Evolutionary conservation across 2,113 vertebrate species (phyloP), one percentile per base, ranked within the genome.

Genomic region (Boleophthalmus pectinirostris): DNA sequence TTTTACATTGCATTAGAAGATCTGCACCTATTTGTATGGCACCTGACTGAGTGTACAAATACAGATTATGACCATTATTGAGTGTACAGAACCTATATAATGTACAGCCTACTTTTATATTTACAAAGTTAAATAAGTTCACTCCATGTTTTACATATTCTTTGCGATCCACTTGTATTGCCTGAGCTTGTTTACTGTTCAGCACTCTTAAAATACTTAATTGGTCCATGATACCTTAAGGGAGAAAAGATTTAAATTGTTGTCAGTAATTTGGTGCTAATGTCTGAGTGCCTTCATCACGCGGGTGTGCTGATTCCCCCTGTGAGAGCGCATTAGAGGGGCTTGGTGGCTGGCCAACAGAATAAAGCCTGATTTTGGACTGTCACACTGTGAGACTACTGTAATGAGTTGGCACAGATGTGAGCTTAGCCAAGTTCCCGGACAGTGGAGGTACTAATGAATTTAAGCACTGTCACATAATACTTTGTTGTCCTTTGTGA

Each of bases 401-500:
- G 77, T 90, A 92, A 93, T 92, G 90, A 91, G 83, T 87, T 91
- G 85, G 77, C 85, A 79, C 74, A 77, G 63, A 82, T 84, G 79
- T 82, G 69, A 71, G 79, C 84, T 83, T 80, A 75, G 84, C 85
- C 78, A 75, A 72, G 75, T 90, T 89, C 60, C 58, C 60, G 47
- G 78, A 83, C 85, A 89, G 73, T 68, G 82, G 67, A 84, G 81
- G 74, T 74, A 77, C 80, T 46, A 68, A 72, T 33, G 47, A 72
- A 57, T 66, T 68, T 46, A 67, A 82, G 74, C 69, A 80, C 53
- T 80, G 87, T 85, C 90, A 91, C 58, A 29, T 66, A 84, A 93
- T 90, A 84, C 73, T 18, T 69, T 78, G 80, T 76, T 78, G 79
- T 66, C 71, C 76, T 88, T 89, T 89, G 74, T 83, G 69, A 74